Percentiles rank a stretch among this genome's conserved stretches.
These are phyloP conservation scores for Myoxocephalus aenaeus DNA, from an alignment of 2,797 vertebrate species.

Conservation along the genomic window DNA sequence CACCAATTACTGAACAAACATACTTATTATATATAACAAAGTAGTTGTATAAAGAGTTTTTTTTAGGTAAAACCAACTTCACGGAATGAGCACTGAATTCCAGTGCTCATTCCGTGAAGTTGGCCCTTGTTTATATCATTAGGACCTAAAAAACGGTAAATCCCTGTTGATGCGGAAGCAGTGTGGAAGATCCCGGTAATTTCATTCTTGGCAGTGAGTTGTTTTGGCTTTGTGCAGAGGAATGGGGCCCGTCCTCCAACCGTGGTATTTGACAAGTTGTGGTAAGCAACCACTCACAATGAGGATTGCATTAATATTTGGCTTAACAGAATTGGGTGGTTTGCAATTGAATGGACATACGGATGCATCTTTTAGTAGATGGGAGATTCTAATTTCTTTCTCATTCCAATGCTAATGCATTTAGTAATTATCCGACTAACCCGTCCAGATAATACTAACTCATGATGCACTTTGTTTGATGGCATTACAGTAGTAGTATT, in stretches of 20 bases:
- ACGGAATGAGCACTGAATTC: not conserved
- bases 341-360: not conserved
- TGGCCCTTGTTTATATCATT: not conserved
- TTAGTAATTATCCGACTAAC: slow-evolving; percentile 45
- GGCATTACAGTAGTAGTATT: slow-evolving; percentile 53
- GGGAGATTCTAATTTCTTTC: slow-evolving; percentile 34
- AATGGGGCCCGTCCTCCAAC: not conserved
- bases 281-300: not conserved
- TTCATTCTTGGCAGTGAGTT: too few relatives aligned
- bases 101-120: too few relatives aligned
- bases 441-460: slow-evolving; percentile 37
- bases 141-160: not conserved
- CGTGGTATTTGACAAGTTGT: not conserved
- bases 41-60: not conserved
- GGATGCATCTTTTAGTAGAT: slow-evolving; percentile 36
- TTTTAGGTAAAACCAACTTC: not conserved
- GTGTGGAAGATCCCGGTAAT: not conserved
- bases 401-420: slow-evolving; percentile 41
- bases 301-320: slow-evolving; percentile 5
- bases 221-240: not conserved
- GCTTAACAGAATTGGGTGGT: slow-evolving; percentile 3
- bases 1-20: not conserved
- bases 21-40: not conserved
- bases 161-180: not conserved
- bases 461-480: slow-evolving; percentile 53